These are phyloP conservation scores for Gasteruption jaculator DNA, from an alignment of 2,888 invertebrate genomes.

Conservation along the genomic window DNA sequence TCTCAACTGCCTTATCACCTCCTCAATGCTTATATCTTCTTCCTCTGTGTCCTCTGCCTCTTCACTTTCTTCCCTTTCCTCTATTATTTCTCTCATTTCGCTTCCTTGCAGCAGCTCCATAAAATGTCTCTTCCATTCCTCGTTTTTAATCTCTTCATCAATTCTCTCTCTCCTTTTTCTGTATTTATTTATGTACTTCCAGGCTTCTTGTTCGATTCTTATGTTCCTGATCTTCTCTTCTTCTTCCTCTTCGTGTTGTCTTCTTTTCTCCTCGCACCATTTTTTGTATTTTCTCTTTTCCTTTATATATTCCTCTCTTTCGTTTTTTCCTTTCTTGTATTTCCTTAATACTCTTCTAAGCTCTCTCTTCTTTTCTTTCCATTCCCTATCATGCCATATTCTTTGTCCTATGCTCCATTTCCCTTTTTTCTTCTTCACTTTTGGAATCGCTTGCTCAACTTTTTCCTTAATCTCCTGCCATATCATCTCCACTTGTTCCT, in stretches of 20 bases:
- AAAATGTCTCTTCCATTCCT: background rate
- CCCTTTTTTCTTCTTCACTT: background rate
- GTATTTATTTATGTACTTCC: constrained; percentile 5
- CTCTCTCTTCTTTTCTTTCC: constrained; percentile 2
- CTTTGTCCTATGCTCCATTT: constrained; percentile 1
- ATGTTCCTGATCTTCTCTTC: constrained; percentile 3
- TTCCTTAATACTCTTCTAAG: constrained; percentile 1
- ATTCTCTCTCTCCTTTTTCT: constrained; percentile 5
- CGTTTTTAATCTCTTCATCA: constrained; percentile 9
- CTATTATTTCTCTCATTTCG: background rate
- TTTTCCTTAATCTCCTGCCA: constrained; percentile 4
- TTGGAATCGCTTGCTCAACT: background rate
- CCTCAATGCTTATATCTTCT: background rate
- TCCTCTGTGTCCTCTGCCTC: background rate
- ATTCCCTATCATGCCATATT: constrained; percentile 2
- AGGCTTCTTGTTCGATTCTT: background rate
- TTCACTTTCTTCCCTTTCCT: background rate
- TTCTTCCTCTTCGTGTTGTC: constrained; percentile 10
- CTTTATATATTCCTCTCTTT: background rate
- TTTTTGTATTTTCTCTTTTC: constrained; percentile 1
- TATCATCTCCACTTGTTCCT: background rate
- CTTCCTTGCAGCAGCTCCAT: constrained; percentile 10
- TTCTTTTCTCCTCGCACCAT: constrained; percentile 12
- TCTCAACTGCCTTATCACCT: background rate
- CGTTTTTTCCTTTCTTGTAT: constrained; percentile 1